These are phyloP conservation scores for Omphaloscelis lunosa DNA, from an alignment of 2,888 invertebrate genomes.

Conservation along the genomic window DNA sequence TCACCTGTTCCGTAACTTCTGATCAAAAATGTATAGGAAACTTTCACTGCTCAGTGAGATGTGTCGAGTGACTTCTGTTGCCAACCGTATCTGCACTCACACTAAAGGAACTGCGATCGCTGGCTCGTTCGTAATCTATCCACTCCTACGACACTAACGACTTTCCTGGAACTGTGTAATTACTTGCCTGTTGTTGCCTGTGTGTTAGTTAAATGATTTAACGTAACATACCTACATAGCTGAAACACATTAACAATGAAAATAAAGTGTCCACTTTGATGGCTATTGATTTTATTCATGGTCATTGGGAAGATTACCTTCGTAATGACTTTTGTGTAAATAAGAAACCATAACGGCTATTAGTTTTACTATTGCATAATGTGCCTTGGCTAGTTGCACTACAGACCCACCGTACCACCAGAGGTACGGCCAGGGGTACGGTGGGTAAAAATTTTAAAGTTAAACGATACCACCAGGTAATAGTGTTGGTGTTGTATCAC, in stretches of 20 bases:
- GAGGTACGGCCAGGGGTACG: too few relatives aligned
- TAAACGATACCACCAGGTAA: too few relatives aligned
- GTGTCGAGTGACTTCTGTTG: conserved; percentile 21
- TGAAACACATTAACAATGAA: conserved; percentile 33
- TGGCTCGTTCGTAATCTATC: conserved; percentile 50
- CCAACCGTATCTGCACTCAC: conserved; percentile 12
- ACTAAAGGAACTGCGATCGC: conserved; percentile 51
- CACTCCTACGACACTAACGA: conserved; percentile 55
- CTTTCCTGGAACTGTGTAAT: conserved; percentile 60
- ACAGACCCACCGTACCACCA: too few relatives aligned
- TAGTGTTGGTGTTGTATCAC: too few relatives aligned
- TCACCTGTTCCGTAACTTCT: not conserved
- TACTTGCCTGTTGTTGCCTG: conserved; percentile 43
- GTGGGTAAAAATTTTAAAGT: too few relatives aligned
- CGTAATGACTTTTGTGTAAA: conserved; percentile 13
- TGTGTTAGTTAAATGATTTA: conserved; percentile 48
- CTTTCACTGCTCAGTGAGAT: not conserved
- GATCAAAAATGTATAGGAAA: not conserved
- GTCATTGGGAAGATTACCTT: conserved; percentile 10
- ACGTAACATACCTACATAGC: conserved; percentile 15
- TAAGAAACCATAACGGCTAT: not conserved
- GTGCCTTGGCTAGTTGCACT: not conserved
- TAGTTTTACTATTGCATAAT: not conserved
- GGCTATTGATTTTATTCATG: conserved; percentile 38
- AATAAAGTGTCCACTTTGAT: conserved; percentile 34